Evolutionary conservation across 2,797 vertebrate species (phyloP).

Genomic region (Oceanodroma leucorhoa): DNA sequence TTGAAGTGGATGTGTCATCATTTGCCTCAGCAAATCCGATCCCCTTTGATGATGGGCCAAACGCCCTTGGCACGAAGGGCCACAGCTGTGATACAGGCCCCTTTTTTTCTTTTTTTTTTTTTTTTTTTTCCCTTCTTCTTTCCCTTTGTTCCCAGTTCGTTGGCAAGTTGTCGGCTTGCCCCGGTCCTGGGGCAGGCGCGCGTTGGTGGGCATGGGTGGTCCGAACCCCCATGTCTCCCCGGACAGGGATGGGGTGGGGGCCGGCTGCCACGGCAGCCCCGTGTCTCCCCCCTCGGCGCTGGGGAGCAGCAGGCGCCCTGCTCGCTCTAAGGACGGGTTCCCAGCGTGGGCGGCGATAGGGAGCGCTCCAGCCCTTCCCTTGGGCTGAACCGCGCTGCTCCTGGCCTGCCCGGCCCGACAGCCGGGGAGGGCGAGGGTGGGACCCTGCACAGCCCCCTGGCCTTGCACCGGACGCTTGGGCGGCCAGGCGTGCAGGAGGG

Average conservation of each 20-base stretch:
- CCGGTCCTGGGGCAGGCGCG: accelerated
- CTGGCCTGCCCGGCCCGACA: neutral
- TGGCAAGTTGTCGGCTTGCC: neutral
- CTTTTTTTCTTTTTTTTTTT: neutral
- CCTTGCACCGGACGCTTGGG: accelerated
- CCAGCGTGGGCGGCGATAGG: conserved; percentile 48
- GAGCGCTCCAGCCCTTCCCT: conserved; percentile 60
- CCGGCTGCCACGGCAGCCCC: accelerated
- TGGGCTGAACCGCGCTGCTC: conserved; percentile 7
- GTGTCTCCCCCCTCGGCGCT: neutral
- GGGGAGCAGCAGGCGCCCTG: conserved; percentile 14
- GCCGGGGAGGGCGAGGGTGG: neutral
- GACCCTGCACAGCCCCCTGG: neutral
- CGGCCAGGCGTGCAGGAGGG: neutral
- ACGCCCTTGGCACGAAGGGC: conserved; percentile 64
- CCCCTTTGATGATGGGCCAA: conserved; percentile 69
- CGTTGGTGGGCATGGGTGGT: accelerated
- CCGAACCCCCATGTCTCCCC: accelerated
- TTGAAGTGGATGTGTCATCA: conserved; percentile 68
- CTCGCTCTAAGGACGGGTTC: neutral
- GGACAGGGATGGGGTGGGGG: neutral
- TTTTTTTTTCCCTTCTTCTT: neutral
- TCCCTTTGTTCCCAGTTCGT: conserved; percentile 39
- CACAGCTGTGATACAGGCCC: conserved; percentile 64
- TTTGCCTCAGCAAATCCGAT: conserved; percentile 69